phyloP scores from a whole-genome alignment of 2,113 vertebrate genomes.

The Cricetomys ansorgei region DNA sequence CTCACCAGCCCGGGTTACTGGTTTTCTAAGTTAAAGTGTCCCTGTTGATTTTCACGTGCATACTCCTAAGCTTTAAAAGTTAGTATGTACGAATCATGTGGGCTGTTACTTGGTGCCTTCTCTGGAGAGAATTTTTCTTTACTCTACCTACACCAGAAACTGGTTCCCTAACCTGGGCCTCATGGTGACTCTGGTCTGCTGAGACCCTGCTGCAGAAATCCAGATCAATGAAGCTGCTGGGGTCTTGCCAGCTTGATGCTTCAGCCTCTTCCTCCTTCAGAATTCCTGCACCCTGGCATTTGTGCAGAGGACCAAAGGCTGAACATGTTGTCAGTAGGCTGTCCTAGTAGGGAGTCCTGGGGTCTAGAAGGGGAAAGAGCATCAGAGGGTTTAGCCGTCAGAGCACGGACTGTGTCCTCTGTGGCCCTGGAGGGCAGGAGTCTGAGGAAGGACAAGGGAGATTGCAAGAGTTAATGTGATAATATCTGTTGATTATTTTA shows the following conservation, averaged over 20 bases:
- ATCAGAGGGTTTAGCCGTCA: neutral
- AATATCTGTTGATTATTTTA: constrained; percentile 81
- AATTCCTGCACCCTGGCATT: neutral
- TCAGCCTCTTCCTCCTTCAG: neutral
- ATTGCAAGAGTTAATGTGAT: constrained; percentile 78
- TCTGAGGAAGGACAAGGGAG: neutral
- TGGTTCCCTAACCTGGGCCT: neutral
- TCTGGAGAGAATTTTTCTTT: neutral
- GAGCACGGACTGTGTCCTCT: constrained; percentile 31
- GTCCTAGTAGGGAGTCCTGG: neutral
- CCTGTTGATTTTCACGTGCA: neutral
- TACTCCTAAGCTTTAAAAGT: neutral
- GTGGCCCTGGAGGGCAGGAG: constrained; percentile 38
- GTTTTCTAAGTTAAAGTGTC: constrained; percentile 14
- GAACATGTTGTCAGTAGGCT: rapidly evolving
- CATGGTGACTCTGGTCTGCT: neutral
- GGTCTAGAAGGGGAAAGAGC: neutral
- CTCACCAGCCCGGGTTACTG: neutral
- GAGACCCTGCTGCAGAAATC: too few relatives aligned
- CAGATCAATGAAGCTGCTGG: neutral
- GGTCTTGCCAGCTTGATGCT: neutral
- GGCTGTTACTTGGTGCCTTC: neutral
- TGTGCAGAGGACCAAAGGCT: neutral
- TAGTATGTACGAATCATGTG: neutral
- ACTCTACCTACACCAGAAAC: neutral